Evolutionary conservation across 2,888 invertebrate species (phyloP).

Genomic region (Noctua fimbriata): DNA sequence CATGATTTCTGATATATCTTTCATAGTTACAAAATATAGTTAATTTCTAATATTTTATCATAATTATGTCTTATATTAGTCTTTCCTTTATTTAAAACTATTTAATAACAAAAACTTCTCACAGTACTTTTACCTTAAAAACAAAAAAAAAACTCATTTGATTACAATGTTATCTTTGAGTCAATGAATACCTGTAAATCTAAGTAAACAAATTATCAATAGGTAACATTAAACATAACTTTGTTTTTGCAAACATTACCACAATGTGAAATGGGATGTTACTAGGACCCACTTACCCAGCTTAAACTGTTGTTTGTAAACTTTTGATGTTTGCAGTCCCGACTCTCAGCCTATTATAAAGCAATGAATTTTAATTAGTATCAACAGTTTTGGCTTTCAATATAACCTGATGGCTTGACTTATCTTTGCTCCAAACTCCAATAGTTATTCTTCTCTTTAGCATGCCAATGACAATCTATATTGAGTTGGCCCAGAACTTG

Average conservation of each 20-base stretch:
- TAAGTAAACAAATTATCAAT: not conserved
- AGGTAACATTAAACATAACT: not conserved
- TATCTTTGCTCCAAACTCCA: not conserved
- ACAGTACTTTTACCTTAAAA: slow-evolving; percentile 12
- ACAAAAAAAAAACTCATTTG: not conserved
- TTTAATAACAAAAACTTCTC: not conserved
- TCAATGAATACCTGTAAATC: not conserved
- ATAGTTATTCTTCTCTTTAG: not conserved
- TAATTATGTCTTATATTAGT: not conserved
- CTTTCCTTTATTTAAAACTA: not conserved
- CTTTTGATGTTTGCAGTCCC: not conserved
- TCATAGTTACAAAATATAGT: not conserved
- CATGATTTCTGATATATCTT: not conserved
- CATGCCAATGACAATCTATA: not conserved
- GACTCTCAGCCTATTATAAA: not conserved
- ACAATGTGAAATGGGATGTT: not conserved
- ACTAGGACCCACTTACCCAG: not conserved
- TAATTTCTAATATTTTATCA: not conserved
- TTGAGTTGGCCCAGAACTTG: not conserved
- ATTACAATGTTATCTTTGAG: slow-evolving; percentile 15
- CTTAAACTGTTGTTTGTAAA: not conserved
- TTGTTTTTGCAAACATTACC: not conserved
- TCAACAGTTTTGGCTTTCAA: not conserved
- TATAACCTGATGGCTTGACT: not conserved
- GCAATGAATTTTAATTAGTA: not conserved